Base-by-base conservation (phyloP, 1,140 invertebrate species). In the Leptoteleia sp. region DNA sequence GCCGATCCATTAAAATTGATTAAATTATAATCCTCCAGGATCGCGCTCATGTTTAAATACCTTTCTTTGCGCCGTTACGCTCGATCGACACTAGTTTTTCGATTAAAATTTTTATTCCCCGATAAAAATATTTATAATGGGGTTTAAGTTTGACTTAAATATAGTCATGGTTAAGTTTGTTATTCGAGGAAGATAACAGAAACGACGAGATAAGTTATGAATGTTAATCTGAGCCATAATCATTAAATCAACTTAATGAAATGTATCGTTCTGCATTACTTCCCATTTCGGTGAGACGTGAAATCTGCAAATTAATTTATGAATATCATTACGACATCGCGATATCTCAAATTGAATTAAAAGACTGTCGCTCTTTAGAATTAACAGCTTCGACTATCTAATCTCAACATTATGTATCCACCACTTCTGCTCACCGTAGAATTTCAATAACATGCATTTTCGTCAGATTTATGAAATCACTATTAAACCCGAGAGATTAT, bases 331-430 rank as follows among this genome's bases (percentile, higher is more conserved):
- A 1, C 22, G 33, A 40, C 42, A 45, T 33, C 11, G 29, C 13
- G 47, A 37, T 42, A 65, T 35, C 25, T 52, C 37, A 50, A 64
- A 50, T 43, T 57, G 37, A 42, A 57, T 57, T 42, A 47, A 45
- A 61, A 61, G 42, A 33, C 17, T 25, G 55, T 61, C 42, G 25
- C 37, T 40, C 31, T 31, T 35, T 33, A 33, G 22, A 16, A 35
- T 25, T 29, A 35, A 12, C 40, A 35, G 47, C 35, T 29, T 22
- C 17, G 29, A 47, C 29, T 45, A 64, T 64, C 43, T 64, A 64
- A 64, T 64, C 59, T 50, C 19, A 40, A 64, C 59, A 64, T 50
- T 64, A 38, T 64, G 59, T 64, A 50, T 29, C 25, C 45, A 40
- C 43, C 43, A 38, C 45, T 50, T 50, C 22, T 17, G n/a, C 19